A percentile compares a stretch with the other conserved stretches of the same genome.
Conservation (phyloP, 2,797 vertebrate genomes). For the Karalla daura region DNA sequence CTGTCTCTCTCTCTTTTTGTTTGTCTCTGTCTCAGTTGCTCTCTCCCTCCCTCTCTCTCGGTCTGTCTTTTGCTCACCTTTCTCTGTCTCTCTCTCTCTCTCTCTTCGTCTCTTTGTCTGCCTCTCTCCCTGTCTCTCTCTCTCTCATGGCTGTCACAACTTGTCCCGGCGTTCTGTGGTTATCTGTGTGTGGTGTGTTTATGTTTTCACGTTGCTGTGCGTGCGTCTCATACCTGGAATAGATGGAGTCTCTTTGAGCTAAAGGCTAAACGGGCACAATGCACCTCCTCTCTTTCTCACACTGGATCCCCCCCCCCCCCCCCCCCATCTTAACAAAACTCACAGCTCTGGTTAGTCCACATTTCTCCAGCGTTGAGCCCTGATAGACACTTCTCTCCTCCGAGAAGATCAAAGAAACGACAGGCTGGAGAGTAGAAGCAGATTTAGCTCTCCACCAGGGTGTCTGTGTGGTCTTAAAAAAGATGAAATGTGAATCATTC, state of each 20-base stretch:
- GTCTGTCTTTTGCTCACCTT: too few relatives aligned
- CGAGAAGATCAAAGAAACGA: too few relatives aligned
- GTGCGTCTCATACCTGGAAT: constrained; percentile 6
- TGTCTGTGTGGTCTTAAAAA: too few relatives aligned
- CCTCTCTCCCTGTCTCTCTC: too few relatives aligned
- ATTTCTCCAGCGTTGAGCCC: not conserved
- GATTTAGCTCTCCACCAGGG: constrained; percentile 4
- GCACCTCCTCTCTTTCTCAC: not conserved
- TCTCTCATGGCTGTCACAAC: constrained; percentile 32
- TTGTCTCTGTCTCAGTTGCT: too few relatives aligned
- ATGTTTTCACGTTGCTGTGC: constrained; percentile 34
- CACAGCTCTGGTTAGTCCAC: not conserved
- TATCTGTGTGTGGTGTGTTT: constrained; percentile 22
- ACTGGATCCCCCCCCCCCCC: not conserved
- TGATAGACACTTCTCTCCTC: constrained; percentile 1
- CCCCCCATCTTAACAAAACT: constrained; percentile 4
- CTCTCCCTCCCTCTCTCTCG: too few relatives aligned
- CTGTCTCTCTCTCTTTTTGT: too few relatives aligned
- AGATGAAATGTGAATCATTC: too few relatives aligned
- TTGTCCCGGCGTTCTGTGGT: constrained; percentile 39
- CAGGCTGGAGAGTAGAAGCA: not conserved
- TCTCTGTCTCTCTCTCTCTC: too few relatives aligned
- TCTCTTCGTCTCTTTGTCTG: too few relatives aligned
- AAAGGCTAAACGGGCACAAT: not conserved
- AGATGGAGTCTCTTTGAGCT: constrained; percentile 23